Evolutionary conservation across 2,797 vertebrate species (phyloP).

Genomic region (Taenioides sp.): DNA sequence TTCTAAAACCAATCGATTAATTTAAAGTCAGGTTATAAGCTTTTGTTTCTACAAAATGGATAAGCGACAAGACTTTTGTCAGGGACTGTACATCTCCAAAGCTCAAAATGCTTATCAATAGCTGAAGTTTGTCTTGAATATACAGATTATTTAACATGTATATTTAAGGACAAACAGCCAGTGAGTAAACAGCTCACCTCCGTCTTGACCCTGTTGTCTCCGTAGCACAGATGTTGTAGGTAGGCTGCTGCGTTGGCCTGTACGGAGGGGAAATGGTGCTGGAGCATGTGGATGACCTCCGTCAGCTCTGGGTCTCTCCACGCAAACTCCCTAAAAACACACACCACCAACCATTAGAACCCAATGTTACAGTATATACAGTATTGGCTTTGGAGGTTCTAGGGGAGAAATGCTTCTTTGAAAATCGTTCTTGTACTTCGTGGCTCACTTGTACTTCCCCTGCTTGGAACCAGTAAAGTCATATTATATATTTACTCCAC

Average conservation of each 20-base stretch:
- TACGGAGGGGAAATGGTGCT: constrained; percentile 96
- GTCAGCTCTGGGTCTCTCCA: constrained; percentile 95
- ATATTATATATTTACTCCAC: too few relatives aligned
- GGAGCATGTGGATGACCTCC: constrained; percentile 98
- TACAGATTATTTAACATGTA: not conserved
- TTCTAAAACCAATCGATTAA: too few relatives aligned
- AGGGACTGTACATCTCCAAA: too few relatives aligned
- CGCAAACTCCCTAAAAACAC: constrained; percentile 88
- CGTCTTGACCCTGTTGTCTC: constrained; percentile 89
- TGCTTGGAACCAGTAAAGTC: too few relatives aligned
- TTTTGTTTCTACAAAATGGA: too few relatives aligned
- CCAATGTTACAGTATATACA: too few relatives aligned
- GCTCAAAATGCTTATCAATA: not conserved
- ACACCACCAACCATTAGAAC: constrained; percentile 10
- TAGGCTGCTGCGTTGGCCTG: constrained; percentile 97
- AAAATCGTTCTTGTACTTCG: too few relatives aligned
- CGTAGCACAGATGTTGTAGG: constrained; percentile 96
- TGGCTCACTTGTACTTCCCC: too few relatives aligned
- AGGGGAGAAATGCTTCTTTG: too few relatives aligned
- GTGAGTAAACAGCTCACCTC: constrained; percentile 78
- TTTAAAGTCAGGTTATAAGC: too few relatives aligned
- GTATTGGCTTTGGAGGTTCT: too few relatives aligned
- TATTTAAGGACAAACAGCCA: not conserved
- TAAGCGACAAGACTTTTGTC: too few relatives aligned
- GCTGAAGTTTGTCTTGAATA: not conserved